phyloP scores from a whole-genome alignment of 2,888 invertebrate genomes.

The Doris montereyensis region DNA sequence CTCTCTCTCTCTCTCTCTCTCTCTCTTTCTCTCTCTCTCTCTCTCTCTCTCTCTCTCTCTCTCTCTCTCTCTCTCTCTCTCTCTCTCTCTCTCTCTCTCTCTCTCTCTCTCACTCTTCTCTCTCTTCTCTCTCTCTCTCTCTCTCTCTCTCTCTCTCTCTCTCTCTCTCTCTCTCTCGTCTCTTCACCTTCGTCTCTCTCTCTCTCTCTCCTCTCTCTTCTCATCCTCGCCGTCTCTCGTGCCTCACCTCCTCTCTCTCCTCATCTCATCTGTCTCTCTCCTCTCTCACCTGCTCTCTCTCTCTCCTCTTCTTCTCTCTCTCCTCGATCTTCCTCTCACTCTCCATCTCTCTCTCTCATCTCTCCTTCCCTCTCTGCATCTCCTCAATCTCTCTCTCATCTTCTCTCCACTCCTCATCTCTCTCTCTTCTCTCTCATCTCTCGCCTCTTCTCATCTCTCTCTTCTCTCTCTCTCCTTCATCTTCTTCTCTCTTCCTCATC shows the following conservation, averaged over 20 bases:
- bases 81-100: too few species aligned
- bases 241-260: background rate
- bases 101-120: background rate
- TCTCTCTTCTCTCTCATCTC: too few species aligned
- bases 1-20: too few species aligned
- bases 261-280: background rate
- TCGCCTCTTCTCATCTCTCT: background rate
- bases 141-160: background rate
- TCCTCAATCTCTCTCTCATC: background rate
- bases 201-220: background rate
- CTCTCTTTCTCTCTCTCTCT: too few species aligned
- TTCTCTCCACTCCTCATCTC: too few species aligned
- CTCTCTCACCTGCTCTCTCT: background rate
- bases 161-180: background rate
- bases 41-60: too few species aligned
- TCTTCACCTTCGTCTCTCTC: background rate
- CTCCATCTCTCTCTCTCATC: background rate
- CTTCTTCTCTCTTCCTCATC: too few species aligned
- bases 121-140: background rate
- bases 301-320: conserved; percentile 17
- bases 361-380: background rate
- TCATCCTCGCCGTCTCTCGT: background rate
- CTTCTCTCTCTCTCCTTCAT: conserved; percentile 12
- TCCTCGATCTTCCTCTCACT: conserved; percentile 11
- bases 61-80: too few species aligned